Base-by-base conservation (phyloP, 2,113 vertebrate species). In the Piprites chloris region DNA sequence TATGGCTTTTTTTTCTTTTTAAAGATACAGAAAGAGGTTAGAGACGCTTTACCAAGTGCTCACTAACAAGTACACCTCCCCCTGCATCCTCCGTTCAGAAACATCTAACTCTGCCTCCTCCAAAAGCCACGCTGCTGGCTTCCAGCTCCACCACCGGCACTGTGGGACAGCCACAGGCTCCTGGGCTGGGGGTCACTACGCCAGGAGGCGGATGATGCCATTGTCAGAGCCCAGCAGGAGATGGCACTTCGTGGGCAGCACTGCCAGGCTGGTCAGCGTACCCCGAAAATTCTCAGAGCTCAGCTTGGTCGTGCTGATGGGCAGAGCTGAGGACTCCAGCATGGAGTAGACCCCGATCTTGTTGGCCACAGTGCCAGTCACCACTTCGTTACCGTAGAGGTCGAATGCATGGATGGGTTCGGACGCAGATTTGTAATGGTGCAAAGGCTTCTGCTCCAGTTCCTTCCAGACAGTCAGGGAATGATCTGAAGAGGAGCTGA, bases 221-320 rank as follows among this genome's bases (percentile, higher is more conserved):
- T 99, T 99, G 92, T 99, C 99, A 0, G 99, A 99, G 91, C 99
- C 99, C 96, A 99, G 98, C 74, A 99, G 98, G 75, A 99, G 98
- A 11, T 99, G 99, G 95, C 99, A 98, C 97, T 99, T 99, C 1
- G 98, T 99, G 90, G 99, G 99, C 80, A 99, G 98, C 89, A 99
- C 98, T 0, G 99, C 99, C 94, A 99, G 97, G 97, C 99, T 99
- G 95, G 99, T 99, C 93, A 99, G 93, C 0, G 99, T 99, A 37
- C 99, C 99, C 11, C 99, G 98, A 96, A 99, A 99, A 97, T 99
- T 99, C 98, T 99, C 99, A 0, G 99, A 99, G 97, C 99, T 99
- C 90, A 99, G 98, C 95, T 99, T 99, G 83, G 99, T 99, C 14
- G 98, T 98, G 95, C 98, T 99, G 67, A 95, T 86, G 3, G 99